phyloP scores from a whole-genome alignment of 2,113 vertebrate species.

The Helogale parvula region DNA sequence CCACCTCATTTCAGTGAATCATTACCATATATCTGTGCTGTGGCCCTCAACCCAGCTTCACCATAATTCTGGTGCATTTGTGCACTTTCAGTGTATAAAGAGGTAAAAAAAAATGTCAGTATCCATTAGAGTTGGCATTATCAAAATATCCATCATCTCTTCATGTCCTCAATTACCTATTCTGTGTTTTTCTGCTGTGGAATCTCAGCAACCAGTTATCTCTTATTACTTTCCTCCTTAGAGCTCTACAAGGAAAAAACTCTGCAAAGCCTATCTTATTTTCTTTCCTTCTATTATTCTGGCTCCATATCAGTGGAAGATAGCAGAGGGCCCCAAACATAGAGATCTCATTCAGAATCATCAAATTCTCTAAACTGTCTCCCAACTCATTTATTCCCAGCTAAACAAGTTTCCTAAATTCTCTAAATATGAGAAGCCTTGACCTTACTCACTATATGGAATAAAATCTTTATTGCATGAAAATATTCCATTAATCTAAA shows the following conservation, averaged over 20 bases:
- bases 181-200: not conserved
- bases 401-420: not conserved
- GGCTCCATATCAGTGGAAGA: not conserved
- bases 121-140: not conserved
- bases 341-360: not conserved
- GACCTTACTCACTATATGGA: not conserved
- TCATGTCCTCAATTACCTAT: not conserved
- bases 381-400: no score
- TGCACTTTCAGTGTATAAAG: not conserved
- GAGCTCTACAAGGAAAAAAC: not conserved
- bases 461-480: not conserved
- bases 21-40: not conserved
- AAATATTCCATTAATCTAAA: not conserved
- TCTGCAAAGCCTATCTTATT: not conserved
- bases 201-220: not conserved
- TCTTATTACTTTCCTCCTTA: not conserved
- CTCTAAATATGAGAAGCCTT: not conserved
- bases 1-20: not conserved
- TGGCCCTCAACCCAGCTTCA: not conserved
- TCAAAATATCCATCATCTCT: not conserved
- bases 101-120: not conserved
- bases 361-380: not conserved
- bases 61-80: not conserved
- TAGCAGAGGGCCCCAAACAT: not conserved
- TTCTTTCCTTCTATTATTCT: not conserved